Conservation (phyloP, 1,140 invertebrate genomes). For the Drosophila littoralis region DNA sequence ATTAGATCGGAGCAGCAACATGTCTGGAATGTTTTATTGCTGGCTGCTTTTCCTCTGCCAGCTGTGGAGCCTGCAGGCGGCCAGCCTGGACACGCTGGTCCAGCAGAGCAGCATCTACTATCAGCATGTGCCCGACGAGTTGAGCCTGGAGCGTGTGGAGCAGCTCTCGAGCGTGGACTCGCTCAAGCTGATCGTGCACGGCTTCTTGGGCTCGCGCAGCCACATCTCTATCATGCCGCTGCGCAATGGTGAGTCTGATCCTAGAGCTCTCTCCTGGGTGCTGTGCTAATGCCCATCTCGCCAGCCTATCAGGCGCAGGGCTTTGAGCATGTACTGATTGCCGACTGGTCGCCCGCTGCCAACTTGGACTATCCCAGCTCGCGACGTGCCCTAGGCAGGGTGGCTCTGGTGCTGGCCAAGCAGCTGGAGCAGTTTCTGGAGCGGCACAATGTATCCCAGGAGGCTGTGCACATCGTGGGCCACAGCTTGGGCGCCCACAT, state of each 20-base stretch:
- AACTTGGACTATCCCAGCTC: constrained; percentile 67
- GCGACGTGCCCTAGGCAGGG: constrained; percentile 51
- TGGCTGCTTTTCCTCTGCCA: constrained; percentile 42
- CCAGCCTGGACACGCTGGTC: constrained; percentile 41
- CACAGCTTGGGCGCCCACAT: constrained; percentile 87
- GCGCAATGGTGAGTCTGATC: constrained; percentile 59
- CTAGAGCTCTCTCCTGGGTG: background rate
- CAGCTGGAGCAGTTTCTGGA: constrained; percentile 59
- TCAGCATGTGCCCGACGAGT: constrained; percentile 34
- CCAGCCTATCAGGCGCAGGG: constrained; percentile 72
- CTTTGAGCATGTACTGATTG: constrained; percentile 61
- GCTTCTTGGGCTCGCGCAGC: constrained; percentile 64
- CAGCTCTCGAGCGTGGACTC: constrained; percentile 31
- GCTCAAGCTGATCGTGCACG: constrained; percentile 77
- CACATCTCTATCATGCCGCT: constrained; percentile 72
- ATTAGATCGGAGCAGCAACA: constrained; percentile 2
- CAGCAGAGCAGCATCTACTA: constrained; percentile 69
- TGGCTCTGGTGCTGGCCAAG: constrained; percentile 50
- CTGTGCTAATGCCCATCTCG: background rate
- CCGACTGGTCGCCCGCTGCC: constrained; percentile 75
- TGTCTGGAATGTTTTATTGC: constrained; percentile 49
- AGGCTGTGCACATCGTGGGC: constrained; percentile 86
- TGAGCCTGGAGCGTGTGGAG: constrained; percentile 42
- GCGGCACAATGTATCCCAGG: constrained; percentile 62
- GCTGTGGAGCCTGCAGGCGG: constrained; percentile 36